A percentile compares a stretch with the other conserved stretches of the same genome.
These are phyloP conservation scores for Drosophila suzukii DNA, from an alignment of 1,140 invertebrate species.

Conservation along the genomic window DNA sequence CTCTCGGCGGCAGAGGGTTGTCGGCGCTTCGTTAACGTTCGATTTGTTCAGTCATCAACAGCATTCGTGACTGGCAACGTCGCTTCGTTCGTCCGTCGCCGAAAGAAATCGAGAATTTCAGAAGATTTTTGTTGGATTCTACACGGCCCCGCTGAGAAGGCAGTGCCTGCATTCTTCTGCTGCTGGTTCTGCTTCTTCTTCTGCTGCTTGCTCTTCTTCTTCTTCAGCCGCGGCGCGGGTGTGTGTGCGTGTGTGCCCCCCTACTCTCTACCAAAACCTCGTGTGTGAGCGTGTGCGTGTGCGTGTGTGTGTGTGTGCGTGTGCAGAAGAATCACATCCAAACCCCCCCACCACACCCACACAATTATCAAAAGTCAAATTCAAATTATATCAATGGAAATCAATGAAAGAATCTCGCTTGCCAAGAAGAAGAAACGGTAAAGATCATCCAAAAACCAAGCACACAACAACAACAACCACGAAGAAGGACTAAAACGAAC, in stretches of 20 bases:
- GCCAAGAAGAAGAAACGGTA: constrained; percentile 3
- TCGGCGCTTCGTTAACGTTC: constrained; percentile 74
- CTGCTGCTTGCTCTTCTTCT: not conserved
- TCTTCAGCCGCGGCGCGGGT: constrained; percentile 8
- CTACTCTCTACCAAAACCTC: not conserved
- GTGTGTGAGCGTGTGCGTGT: not conserved
- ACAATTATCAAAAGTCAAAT: not conserved
- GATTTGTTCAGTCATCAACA: constrained; percentile 83
- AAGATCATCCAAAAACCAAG: constrained; percentile 1
- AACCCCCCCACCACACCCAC: not conserved
- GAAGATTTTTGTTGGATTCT: constrained; percentile 17
- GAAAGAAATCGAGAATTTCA: constrained; percentile 44
- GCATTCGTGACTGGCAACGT: constrained; percentile 84
- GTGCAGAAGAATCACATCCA: constrained; percentile 1
- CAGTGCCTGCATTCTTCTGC: not conserved
- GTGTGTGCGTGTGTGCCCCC: constrained; percentile 13
- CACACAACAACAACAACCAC: constrained; percentile 3
- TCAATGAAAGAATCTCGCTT: not conserved
- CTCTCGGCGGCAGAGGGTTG: constrained; percentile 60
- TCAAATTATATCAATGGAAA: constrained; percentile 4
- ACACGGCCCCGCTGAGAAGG: not conserved
- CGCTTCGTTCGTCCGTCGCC: constrained; percentile 49
- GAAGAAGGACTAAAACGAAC: constrained; percentile 23
- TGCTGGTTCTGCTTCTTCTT: too few species aligned
- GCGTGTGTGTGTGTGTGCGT: not conserved